Conservation (phyloP, 1,140 invertebrate genomes). For the Neomicropteryx cornuta region DNA sequence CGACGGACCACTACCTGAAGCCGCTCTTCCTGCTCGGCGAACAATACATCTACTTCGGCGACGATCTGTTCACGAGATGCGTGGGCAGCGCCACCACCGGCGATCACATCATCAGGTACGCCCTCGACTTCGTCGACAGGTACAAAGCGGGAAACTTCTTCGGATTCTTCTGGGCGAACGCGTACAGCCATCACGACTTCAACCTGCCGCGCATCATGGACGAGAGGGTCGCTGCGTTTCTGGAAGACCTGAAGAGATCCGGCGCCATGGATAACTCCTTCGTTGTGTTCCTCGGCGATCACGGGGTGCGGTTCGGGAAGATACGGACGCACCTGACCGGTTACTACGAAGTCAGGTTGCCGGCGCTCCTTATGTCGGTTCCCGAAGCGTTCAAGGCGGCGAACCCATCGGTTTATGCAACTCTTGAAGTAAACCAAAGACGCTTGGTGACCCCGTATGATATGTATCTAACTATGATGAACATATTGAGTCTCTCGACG, state of each 20-base stretch:
- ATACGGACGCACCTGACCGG: slow-evolving; percentile 59
- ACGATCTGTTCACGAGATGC: slow-evolving; percentile 36
- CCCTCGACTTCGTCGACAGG: slow-evolving; percentile 46
- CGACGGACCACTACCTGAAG: slow-evolving; percentile 64
- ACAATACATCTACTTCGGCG: slow-evolving; percentile 26
- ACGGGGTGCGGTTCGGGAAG: slow-evolving; percentile 72
- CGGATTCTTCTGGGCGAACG: slow-evolving; percentile 61
- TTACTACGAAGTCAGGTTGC: slow-evolving; percentile 74
- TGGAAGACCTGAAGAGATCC: slow-evolving; percentile 33
- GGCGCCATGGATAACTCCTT: slow-evolving; percentile 45
- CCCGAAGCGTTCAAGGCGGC: slow-evolving; percentile 52
- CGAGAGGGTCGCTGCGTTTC: slow-evolving; percentile 32
- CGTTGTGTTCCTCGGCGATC: slow-evolving; percentile 72
- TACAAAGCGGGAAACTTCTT: slow-evolving; percentile 49
- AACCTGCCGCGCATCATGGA: slow-evolving; percentile 50
- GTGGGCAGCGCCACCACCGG: slow-evolving; percentile 41
- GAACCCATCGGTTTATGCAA: slow-evolving; percentile 42
- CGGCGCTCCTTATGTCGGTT: slow-evolving; percentile 62
- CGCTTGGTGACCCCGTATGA: slow-evolving; percentile 63
- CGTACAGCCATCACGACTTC: slow-evolving; percentile 53
- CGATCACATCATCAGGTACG: slow-evolving; percentile 46
- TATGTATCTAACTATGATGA: slow-evolving; percentile 46
- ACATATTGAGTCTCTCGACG: slow-evolving; percentile 29
- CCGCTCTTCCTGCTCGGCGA: slow-evolving; percentile 52
- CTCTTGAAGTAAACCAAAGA: slow-evolving; percentile 51